These are phyloP conservation scores for Argyresthia goedartella DNA, from an alignment of 2,888 invertebrate genomes.

Conservation along the genomic window DNA sequence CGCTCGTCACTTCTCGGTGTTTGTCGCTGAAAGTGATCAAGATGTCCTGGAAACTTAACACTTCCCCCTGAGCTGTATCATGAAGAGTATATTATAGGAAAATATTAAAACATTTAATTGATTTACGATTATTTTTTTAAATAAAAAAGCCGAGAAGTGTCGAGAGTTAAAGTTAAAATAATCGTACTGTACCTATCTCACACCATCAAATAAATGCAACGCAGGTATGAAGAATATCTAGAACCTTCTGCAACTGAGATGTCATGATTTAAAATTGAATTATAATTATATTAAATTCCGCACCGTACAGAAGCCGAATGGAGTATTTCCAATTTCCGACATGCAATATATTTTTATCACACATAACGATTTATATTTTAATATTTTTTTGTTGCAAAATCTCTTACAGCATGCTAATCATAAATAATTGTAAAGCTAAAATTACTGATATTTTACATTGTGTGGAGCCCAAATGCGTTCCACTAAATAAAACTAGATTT, in stretches of 20 bases:
- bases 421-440: constrained; percentile 58
- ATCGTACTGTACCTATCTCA: constrained; percentile 9
- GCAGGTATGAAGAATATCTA: constrained; percentile 12
- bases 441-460: constrained; percentile 5
- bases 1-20: too few relatives aligned
- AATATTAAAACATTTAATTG: too few relatives aligned
- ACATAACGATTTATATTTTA: constrained; percentile 16
- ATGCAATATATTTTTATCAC: constrained; percentile 7
- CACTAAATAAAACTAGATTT: constrained; percentile 14
- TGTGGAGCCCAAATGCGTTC: background rate
- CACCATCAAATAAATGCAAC: constrained; percentile 56
- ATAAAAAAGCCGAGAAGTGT: too few relatives aligned
- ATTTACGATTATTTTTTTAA: too few relatives aligned
- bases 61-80: too few relatives aligned
- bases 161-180: too few relatives aligned
- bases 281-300: constrained; percentile 10
- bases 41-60: too few relatives aligned
- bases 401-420: constrained; percentile 52
- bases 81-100: too few relatives aligned
- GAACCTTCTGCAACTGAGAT: constrained; percentile 6
- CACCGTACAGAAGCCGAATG: constrained; percentile 5
- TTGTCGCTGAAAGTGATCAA: too few relatives aligned
- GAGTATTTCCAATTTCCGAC: background rate
- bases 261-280: constrained; percentile 8
- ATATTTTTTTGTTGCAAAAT: constrained; percentile 26